These are phyloP conservation scores for Anagrus nilaparvatae DNA, from an alignment of 1,140 invertebrate species.

Conservation along the genomic window DNA sequence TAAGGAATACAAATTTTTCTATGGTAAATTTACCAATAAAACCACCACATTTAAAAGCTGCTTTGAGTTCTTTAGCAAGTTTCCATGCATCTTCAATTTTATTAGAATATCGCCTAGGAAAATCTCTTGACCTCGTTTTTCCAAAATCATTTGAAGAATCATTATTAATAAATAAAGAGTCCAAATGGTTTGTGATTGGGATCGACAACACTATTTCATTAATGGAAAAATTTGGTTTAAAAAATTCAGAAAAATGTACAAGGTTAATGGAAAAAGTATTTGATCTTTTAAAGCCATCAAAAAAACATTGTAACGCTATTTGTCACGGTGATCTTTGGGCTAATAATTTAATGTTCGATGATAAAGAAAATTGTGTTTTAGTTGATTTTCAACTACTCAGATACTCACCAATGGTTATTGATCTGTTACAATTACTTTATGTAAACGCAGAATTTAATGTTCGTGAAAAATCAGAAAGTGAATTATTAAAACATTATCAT, in stretches of 20 bases:
- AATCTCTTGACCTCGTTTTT: constrained; percentile 32
- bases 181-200: no score
- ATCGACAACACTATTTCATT: no score
- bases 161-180: no score
- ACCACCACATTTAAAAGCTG: constrained; percentile 38
- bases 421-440: constrained; percentile 36
- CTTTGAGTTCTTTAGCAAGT: constrained; percentile 42
- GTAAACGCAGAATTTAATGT: constrained; percentile 27
- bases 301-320: constrained; percentile 44
- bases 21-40: constrained; percentile 31
- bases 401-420: constrained; percentile 42
- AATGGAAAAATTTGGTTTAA: no score
- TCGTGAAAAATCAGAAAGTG: constrained; percentile 20
- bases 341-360: constrained; percentile 49
- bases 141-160: constrained; percentile 41
- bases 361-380: constrained; percentile 41
- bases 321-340: constrained; percentile 52
- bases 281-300: constrained; percentile 38
- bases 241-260: no score
- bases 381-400: constrained; percentile 50
- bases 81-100: constrained; percentile 47
- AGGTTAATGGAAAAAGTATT: no score
- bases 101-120: constrained; percentile 37
- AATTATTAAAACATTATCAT: constrained; percentile 35
- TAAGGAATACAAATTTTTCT: constrained; percentile 31